Base-by-base conservation (phyloP, 2,797 vertebrate genomes). In the Artibeus lituratus region DNA sequence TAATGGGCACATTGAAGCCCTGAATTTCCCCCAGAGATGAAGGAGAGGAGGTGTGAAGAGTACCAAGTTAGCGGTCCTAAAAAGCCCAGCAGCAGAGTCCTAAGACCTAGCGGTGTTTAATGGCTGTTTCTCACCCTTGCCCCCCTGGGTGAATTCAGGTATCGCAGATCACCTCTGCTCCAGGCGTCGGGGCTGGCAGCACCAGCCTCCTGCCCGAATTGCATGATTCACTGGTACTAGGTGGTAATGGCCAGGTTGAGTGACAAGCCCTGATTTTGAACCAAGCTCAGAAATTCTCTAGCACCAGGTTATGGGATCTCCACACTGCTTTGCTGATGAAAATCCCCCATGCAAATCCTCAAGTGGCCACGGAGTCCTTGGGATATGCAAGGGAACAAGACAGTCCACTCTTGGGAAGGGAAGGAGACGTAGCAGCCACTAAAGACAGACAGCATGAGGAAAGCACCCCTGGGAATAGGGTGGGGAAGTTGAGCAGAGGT, bases 261-360 rank as follows among this genome's bases (percentile, higher is more conserved):
- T 29, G 6, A 35, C 1, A 7, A 29, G 59, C 88, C 10, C 65
- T 18, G 44, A 29, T 26, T 80, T 29, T 35, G 87, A 77, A 55
- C 51, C 15, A 5, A 51, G 42, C 32, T 19, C 73, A 26, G 24
- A 74, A 19, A 47, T 16, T 15, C 29, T 35, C 24, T 2, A 37
- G 49, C n/a, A 11, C 22, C 3, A 14, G 21, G 21, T 9, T 37
- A 37, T 4, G 35, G 26, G 35, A 10, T 14, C n/a, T 26, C 35
- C 44, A 3, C 18, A 0, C 0, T 0, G 26, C 83, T 32, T 35
- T 12, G 8, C 4, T 0, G 19, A 5, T 15, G 53, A 7, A 55
- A 47, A 39, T 3, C n/a, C 21, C 44, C 35, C 10, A n/a, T 53
- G 51, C 29, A n/a, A 37, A 72, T 16, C 9, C 69, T 9, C 2